These are phyloP conservation scores for Corydoras sp. DNA, from an alignment of 2,113 vertebrate genomes.

Conservation along the genomic window DNA sequence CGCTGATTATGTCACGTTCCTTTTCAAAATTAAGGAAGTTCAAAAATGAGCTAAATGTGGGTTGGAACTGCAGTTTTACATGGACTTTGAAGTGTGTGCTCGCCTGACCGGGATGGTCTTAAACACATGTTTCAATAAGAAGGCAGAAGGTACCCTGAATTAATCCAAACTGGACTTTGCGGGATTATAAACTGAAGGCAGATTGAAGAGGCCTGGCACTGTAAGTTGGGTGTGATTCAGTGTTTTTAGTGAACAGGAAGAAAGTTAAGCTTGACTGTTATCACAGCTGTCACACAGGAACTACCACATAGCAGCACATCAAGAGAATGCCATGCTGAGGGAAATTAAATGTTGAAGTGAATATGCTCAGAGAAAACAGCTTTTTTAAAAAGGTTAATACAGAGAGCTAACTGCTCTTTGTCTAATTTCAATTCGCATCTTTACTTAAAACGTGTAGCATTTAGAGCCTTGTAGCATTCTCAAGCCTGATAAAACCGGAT, in stretches of 20 bases:
- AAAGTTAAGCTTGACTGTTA: slow-evolving; percentile 7
- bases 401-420: slow-evolving; percentile 18
- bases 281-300: slow-evolving; percentile 33
- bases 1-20: slow-evolving; percentile 57
- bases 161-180: slow-evolving; percentile 12
- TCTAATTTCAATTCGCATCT: not conserved
- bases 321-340: not conserved
- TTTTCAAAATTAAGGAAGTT: slow-evolving; percentile 62
- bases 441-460: too few relatives aligned
- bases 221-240: slow-evolving; percentile 49
- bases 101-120: slow-evolving; percentile 23
- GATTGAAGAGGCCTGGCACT: slow-evolving; percentile 44
- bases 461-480: not conserved
- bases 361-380: not conserved
- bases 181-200: slow-evolving; percentile 9
- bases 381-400: not conserved
- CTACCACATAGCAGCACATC: slow-evolving; percentile 18
- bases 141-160: slow-evolving; percentile 13
- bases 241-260: slow-evolving; percentile 29
- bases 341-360: not conserved
- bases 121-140: not conserved
- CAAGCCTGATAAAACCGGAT: not conserved
- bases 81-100: not conserved
- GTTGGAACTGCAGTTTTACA: not conserved
- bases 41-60: not conserved